Evolutionary conservation across 1,140 invertebrate genomes (phyloP).

Genomic region (Drosophila miranda): DNA sequence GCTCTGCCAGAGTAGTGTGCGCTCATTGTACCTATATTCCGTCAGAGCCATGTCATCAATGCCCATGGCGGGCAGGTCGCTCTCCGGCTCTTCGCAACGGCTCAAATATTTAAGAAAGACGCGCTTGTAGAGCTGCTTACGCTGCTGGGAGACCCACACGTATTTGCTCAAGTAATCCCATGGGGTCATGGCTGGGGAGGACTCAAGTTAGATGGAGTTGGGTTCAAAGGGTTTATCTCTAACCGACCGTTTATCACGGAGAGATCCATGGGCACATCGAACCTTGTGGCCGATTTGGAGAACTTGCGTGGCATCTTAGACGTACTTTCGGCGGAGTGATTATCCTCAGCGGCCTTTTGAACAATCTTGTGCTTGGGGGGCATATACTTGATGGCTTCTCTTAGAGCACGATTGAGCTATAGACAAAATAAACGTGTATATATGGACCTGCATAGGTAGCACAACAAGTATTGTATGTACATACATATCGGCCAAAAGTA

Average conservation of each 20-base stretch:
- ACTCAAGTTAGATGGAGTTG: not conserved
- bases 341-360: constrained; percentile 48
- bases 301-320: constrained; percentile 85
- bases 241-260: constrained; percentile 83
- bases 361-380: constrained; percentile 51
- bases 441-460: no score
- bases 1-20: constrained; percentile 60
- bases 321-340: constrained; percentile 35
- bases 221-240: not conserved
- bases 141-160: constrained; percentile 84
- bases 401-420: constrained; percentile 69
- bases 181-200: constrained; percentile 83
- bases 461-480: constrained; percentile 2
- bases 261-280: constrained; percentile 86
- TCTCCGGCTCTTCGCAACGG: constrained; percentile 60
- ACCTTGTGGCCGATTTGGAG: constrained; percentile 85
- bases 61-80: constrained; percentile 34
- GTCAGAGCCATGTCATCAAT: constrained; percentile 50
- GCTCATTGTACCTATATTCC: constrained; percentile 69
- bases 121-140: constrained; percentile 84
- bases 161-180: constrained; percentile 85
- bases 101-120: constrained; percentile 74
- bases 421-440: not conserved
- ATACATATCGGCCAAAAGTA: constrained; percentile 79
- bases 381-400: constrained; percentile 77